phyloP scores from a whole-genome alignment of 1,140 invertebrate species.

The Olivierus martensii region DNA sequence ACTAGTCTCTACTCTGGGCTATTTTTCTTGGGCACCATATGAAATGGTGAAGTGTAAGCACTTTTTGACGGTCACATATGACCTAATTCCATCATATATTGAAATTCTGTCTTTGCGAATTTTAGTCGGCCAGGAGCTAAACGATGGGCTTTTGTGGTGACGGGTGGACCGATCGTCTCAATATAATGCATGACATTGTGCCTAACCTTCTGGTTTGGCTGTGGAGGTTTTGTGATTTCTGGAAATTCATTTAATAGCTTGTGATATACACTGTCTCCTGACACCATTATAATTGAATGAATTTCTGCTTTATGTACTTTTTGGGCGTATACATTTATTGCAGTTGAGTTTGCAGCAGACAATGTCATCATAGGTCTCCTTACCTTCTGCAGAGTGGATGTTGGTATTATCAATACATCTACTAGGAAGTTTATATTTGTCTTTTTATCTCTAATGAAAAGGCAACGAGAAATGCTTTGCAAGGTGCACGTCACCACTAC shows the following conservation, averaged over 20 bases:
- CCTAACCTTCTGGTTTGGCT: background rate
- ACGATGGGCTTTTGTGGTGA: constrained; percentile 3
- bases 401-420: constrained; percentile 4
- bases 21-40: constrained; percentile 22
- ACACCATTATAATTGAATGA: background rate
- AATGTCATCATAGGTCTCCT: background rate
- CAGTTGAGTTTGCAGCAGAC: constrained; percentile 7
- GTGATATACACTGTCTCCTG: background rate
- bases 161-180: constrained; percentile 11
- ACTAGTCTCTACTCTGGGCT: constrained; percentile 15
- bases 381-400: background rate
- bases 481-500: background rate
- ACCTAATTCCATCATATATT: constrained; percentile 10
- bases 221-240: background rate
- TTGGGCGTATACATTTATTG: constrained; percentile 4
- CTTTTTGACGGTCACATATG: constrained; percentile 14
- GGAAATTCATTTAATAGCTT: constrained; percentile 8
- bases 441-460: constrained; percentile 7
- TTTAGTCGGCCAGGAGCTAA: constrained; percentile 9
- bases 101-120: constrained; percentile 12
- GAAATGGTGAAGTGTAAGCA: constrained; percentile 18
- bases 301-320: background rate
- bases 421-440: constrained; percentile 6
- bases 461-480: background rate
- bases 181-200: constrained; percentile 10